Evolutionary conservation across 2,888 invertebrate genomes (phyloP).

Genomic region (Eupithecia subfuscata): DNA sequence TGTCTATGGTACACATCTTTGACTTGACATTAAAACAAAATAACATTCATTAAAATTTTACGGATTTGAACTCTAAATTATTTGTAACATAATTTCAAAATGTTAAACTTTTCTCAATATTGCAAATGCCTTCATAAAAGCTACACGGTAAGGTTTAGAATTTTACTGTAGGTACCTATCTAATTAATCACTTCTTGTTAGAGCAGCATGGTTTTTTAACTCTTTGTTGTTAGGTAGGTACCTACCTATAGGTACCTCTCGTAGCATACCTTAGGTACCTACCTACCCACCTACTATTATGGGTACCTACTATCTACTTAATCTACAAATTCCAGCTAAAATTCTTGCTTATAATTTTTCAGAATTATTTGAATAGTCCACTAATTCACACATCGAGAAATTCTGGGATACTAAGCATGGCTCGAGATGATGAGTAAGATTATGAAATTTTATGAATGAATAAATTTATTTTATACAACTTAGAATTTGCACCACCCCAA

Average conservation of each 20-base stretch:
- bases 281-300: too few species aligned
- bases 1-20: too few species aligned
- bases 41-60: background rate
- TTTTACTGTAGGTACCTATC: background rate
- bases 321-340: background rate
- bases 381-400: conserved; percentile 35
- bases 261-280: too few species aligned
- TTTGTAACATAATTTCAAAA: background rate
- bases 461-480: background rate
- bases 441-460: background rate
- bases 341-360: conserved; percentile 7
- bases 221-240: too few species aligned
- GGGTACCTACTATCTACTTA: too few species aligned
- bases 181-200: background rate
- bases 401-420: conserved; percentile 30
- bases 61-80: background rate
- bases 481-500: too few species aligned
- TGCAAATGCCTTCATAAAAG: conserved; percentile 25
- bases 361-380: conserved; percentile 28
- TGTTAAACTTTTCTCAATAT: conserved; percentile 31
- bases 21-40: too few species aligned
- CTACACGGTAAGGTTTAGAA: conserved; percentile 26
- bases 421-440: conserved; percentile 37
- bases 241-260: too few species aligned
- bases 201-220: too few species aligned